Evolutionary conservation across 2,113 vertebrate genomes (phyloP).

Genomic region (Apodemus speciosus): DNA sequence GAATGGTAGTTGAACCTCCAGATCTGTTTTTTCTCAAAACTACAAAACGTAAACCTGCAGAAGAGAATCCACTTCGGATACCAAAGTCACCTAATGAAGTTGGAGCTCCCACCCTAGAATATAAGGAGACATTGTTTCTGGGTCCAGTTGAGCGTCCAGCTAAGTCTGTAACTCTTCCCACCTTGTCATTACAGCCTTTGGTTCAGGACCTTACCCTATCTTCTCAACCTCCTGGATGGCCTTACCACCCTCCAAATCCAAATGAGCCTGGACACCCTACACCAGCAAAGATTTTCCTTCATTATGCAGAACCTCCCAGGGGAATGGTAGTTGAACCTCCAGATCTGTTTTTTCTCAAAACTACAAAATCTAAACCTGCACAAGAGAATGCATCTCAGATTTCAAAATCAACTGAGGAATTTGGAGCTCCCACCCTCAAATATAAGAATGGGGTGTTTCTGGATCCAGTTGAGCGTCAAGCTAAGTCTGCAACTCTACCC

Average conservation of each 20-base stretch:
- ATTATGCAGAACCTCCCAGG: no score
- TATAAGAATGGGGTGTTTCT: no score
- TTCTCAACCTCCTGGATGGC: background rate
- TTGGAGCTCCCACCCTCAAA: no score
- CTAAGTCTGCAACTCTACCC: background rate
- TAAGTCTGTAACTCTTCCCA: fast-evolving
- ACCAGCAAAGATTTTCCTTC: no score
- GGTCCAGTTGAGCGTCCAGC: no score
- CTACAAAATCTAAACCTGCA: no score
- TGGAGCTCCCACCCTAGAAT: background rate
- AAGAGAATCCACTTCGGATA: background rate
- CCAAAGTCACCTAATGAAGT: fast-evolving
- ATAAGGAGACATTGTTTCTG: no score
- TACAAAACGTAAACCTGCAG: background rate
- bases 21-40: background rate
- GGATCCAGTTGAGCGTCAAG: no score
- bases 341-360: no score
- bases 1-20: fast-evolving
- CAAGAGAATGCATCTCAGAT: no score
- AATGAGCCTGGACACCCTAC: background rate
- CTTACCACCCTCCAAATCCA: background rate
- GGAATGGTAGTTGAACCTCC: background rate
- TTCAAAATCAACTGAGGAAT: no score
- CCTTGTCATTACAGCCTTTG: background rate
- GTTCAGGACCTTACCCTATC: background rate